These are phyloP conservation scores for Dreissena rostriformis DNA, from an alignment of 1,140 invertebrate species.

Conservation along the genomic window DNA sequence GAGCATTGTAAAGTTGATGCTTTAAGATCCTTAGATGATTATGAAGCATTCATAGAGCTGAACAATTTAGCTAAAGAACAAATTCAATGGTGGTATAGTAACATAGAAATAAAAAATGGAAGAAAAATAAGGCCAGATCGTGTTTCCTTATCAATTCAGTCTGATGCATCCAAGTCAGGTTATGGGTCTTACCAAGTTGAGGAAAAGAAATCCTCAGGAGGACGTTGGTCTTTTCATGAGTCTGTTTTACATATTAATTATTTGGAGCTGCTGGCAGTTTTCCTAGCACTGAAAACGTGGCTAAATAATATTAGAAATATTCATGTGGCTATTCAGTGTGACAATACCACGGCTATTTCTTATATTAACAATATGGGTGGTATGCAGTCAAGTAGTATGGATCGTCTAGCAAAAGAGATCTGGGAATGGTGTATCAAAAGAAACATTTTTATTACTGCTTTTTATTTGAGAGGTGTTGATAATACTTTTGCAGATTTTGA, in stretches of 20 bases:
- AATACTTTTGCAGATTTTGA: conserved; percentile 56
- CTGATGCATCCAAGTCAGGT: conserved; percentile 19
- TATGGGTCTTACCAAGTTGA: conserved; percentile 2
- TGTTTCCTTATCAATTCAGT: neutral
- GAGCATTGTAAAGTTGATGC: neutral
- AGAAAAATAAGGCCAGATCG: neutral
- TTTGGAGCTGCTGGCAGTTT: conserved; percentile 22
- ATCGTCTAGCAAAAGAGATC: conserved; percentile 21
- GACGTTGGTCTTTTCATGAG: conserved; percentile 12
- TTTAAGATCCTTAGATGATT: conserved; percentile 1
- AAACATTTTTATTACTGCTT: conserved; percentile 46
- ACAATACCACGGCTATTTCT: conserved; percentile 44
- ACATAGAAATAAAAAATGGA: conserved; percentile 7
- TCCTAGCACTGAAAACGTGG: conserved; percentile 1
- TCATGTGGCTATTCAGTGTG: conserved; percentile 16
- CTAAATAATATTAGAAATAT: neutral
- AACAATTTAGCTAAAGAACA: neutral
- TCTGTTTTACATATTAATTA: conserved; percentile 13
- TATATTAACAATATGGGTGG: conserved; percentile 51
- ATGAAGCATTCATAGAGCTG: neutral
- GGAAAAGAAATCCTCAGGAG: neutral
- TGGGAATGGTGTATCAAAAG: conserved; percentile 48
- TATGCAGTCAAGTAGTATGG: neutral
- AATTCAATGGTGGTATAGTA: conserved; percentile 18
- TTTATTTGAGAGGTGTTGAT: conserved; percentile 35